These are phyloP conservation scores for Pelodiscus sinensis DNA, from an alignment of 2,113 vertebrate species.

Conservation along the genomic window DNA sequence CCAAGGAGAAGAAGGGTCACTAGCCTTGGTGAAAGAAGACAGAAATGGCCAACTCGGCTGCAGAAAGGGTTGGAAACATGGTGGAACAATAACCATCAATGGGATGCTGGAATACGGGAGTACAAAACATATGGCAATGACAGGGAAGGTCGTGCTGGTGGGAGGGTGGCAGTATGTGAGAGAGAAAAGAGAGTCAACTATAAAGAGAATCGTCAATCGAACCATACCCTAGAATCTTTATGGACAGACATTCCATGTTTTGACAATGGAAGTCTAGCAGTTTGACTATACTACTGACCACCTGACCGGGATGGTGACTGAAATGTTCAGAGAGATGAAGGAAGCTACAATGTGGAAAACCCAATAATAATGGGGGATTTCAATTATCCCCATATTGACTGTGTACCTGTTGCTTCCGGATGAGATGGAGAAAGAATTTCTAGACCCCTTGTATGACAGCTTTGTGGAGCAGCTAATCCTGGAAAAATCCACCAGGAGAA, in stretches of 20 bases:
- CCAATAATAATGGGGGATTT: too few relatives aligned
- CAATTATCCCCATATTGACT: too few relatives aligned
- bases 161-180: neutral
- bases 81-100: neutral
- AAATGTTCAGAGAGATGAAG: neutral
- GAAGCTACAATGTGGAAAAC: neutral
- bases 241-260: neutral
- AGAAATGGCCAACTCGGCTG: neutral
- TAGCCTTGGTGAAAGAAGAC: neutral
- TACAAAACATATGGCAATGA: neutral
- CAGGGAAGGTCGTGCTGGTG: neutral
- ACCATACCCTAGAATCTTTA: neutral
- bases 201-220: neutral
- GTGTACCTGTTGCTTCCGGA: neutral
- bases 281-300: neutral
- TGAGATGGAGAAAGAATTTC: neutral
- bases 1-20: neutral
- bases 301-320: neutral
- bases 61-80: constrained; percentile 2
- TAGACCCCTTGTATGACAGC: neutral
- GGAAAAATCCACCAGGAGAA: too few relatives aligned
- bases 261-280: neutral
- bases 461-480: neutral
- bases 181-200: neutral
- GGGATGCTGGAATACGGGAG: neutral